phyloP scores from a whole-genome alignment of 2,888 invertebrate genomes.

The Andricus curvator region DNA sequence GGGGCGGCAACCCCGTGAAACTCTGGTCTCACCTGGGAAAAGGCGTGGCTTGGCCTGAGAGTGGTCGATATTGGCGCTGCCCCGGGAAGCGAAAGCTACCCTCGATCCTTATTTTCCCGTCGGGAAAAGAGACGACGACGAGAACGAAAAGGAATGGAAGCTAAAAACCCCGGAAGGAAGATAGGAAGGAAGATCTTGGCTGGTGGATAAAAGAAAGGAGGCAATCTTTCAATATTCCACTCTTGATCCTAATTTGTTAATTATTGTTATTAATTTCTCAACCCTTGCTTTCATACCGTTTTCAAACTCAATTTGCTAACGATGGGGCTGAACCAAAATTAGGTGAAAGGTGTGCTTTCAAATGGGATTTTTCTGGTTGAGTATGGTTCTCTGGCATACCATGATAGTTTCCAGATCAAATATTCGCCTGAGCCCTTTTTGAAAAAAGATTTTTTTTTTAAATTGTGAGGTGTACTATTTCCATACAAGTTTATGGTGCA shows the following conservation, averaged over 20 bases:
- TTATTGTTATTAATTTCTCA: not conserved
- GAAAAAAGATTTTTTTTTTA: too few species aligned
- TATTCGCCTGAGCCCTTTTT: too few species aligned
- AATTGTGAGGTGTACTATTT: too few species aligned
- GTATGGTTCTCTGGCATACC: too few species aligned
- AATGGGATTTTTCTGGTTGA: too few species aligned
- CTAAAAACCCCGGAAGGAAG: not conserved
- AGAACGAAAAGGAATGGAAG: slow-evolving; percentile 12
- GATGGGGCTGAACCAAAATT: too few species aligned
- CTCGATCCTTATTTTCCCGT: slow-evolving; percentile 43
- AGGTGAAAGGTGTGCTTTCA: too few species aligned
- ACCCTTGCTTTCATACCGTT: not conserved
- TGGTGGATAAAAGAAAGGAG: not conserved
- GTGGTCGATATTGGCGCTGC: slow-evolving; percentile 72
- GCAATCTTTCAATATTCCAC: not conserved
- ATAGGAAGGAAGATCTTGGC: slow-evolving; percentile 8
- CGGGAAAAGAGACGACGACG: slow-evolving; percentile 23
- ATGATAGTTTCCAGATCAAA: too few species aligned
- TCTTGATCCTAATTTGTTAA: not conserved
- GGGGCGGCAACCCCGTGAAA: slow-evolving; percentile 59
- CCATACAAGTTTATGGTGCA: too few species aligned
- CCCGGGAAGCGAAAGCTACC: slow-evolving; percentile 56
- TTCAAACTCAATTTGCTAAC: too few species aligned
- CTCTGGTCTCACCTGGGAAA: slow-evolving; percentile 73
- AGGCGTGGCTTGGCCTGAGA: slow-evolving; percentile 74